A percentile compares a stretch with the other conserved stretches of the same genome.
Evolutionary conservation across 2,888 invertebrate species (phyloP).

Genomic region (Diplazon laetatorius): DNA sequence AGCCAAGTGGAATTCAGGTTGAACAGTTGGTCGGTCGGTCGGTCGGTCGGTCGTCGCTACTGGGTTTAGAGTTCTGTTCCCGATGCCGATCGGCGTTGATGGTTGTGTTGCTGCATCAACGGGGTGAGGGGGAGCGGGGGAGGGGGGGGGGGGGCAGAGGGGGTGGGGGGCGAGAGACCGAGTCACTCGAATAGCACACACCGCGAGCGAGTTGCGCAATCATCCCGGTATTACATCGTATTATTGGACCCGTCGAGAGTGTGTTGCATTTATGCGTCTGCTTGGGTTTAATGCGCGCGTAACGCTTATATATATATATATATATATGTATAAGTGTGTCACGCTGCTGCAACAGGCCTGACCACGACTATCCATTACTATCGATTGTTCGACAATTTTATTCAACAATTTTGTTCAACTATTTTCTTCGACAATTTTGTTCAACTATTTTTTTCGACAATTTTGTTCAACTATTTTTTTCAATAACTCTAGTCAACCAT

Average conservation of each 20-base stretch:
- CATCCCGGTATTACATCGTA: conserved; percentile 58
- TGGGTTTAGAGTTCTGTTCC: no score
- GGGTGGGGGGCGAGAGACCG: no score
- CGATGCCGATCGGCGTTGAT: conserved; percentile 13
- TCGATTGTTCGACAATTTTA: conserved; percentile 14
- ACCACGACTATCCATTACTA: conserved; percentile 36
- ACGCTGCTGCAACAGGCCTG: conserved; percentile 39
- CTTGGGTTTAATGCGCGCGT: conserved; percentile 23
- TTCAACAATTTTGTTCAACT: no score
- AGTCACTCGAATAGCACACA: no score
- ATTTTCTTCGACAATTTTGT: no score
- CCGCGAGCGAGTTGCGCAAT: no score
- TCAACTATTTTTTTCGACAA: no score
- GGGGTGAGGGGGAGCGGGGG: background rate
- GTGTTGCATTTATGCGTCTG: conserved; percentile 49
- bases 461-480: no score
- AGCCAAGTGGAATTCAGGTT: conserved; percentile 66
- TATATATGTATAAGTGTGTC: no score
- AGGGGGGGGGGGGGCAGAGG: no score
- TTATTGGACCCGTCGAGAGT: conserved; percentile 54
- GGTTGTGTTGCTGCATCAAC: conserved; percentile 39
- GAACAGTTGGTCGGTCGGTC: conserved; percentile 51
- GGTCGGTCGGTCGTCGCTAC: conserved; percentile 32
- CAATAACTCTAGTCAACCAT: no score
- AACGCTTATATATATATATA: no score